Evolutionary conservation across 53 echinoderm and acorn worm genomes (phyloP).

Genomic region (Glandiceps talaboti): DNA sequence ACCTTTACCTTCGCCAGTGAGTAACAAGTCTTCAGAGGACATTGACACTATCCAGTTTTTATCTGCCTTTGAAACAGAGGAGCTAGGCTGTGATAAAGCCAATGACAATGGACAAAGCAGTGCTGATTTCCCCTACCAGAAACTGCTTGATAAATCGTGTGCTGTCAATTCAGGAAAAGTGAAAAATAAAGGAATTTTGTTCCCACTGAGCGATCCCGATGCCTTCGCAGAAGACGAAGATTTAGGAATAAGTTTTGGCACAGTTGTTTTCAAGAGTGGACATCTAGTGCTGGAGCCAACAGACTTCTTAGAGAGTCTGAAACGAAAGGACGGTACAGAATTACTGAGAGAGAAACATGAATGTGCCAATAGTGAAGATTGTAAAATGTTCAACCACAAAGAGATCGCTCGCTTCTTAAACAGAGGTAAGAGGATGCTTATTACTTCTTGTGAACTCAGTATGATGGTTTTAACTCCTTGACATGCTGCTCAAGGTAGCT

Average conservation of each 20-base stretch:
- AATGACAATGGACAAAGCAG: not conserved
- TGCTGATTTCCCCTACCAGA: not conserved
- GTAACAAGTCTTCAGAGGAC: not conserved
- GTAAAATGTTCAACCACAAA: not conserved
- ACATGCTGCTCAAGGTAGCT: no score
- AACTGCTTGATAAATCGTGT: not conserved
- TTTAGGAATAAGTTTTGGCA: not conserved
- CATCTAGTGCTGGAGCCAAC: not conserved
- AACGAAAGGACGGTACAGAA: not conserved
- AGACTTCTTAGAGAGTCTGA: not conserved
- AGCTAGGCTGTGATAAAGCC: not conserved
- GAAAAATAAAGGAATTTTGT: not conserved
- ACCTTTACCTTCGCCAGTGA: not conserved
- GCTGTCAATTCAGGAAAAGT: not conserved
- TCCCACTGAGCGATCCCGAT: not conserved
- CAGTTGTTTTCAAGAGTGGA: not conserved
- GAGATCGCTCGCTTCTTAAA: not conserved
- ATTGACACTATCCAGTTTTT: not conserved
- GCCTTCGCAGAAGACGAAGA: not conserved
- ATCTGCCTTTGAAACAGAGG: not conserved
- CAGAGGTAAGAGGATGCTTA: not conserved
- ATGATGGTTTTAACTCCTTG: no score
- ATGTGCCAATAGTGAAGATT: not conserved
- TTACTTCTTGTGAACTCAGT: no score
- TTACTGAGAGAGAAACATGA: not conserved